Percentiles rank a stretch among this genome's conserved stretches.
Evolutionary conservation across 2,113 vertebrate genomes (phyloP).

Genomic region (Ifrita kowaldi): DNA sequence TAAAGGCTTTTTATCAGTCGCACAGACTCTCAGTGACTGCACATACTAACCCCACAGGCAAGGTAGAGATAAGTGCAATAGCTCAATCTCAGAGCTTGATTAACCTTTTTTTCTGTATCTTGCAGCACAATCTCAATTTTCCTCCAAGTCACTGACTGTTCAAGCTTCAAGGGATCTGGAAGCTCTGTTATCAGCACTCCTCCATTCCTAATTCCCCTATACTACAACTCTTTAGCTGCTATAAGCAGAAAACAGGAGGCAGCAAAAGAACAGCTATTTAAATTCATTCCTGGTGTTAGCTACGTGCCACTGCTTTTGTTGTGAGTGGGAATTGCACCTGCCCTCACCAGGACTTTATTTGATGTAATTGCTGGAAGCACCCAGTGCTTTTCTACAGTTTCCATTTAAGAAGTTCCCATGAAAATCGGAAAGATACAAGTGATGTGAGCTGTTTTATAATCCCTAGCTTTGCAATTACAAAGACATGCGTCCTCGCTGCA

Average conservation of each 20-base stretch:
- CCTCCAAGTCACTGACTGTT: background rate
- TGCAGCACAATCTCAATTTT: background rate
- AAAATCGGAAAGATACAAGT: background rate
- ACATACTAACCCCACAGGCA: background rate
- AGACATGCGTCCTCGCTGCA: rapidly evolving
- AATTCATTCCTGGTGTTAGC: background rate
- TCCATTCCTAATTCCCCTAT: background rate
- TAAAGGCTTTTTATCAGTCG: background rate
- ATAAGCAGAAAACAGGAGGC: background rate
- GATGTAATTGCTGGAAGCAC: background rate
- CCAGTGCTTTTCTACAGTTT: background rate
- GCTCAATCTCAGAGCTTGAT: background rate
- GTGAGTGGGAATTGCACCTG: background rate
- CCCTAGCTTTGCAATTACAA: background rate
- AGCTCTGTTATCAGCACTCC: background rate
- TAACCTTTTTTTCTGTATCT: background rate
- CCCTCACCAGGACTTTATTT: background rate
- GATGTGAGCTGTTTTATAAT: background rate
- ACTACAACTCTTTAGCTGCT: background rate
- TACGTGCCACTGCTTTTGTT: background rate
- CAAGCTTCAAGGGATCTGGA: background rate
- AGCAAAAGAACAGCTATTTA: background rate
- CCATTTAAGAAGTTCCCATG: background rate
- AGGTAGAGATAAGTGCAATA: background rate
- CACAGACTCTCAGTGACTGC: background rate